Evolutionary conservation across 2,797 vertebrate species (phyloP).

Genomic region (Macropus fuliginosus): DNA sequence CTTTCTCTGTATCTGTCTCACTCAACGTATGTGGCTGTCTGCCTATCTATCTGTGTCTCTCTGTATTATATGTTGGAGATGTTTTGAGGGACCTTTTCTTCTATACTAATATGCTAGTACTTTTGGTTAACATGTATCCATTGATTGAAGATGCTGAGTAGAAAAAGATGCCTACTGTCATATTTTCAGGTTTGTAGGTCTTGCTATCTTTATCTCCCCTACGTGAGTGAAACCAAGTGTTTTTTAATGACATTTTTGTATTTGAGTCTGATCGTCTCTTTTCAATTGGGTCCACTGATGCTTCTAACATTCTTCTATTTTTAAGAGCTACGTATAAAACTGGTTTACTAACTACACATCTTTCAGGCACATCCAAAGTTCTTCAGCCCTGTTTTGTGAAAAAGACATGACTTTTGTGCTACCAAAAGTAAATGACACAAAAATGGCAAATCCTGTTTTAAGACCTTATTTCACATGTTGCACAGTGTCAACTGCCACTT

Average conservation of each 20-base stretch:
- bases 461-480: constrained; percentile 67
- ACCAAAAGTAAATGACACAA: constrained; percentile 71
- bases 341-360: constrained; percentile 50
- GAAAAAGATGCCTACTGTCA: not conserved
- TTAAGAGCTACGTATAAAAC: not conserved
- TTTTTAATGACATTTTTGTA: not conserved
- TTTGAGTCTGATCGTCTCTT: constrained; percentile 9
- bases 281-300: not conserved
- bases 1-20: not conserved
- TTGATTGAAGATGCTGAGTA: not conserved
- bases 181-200: constrained; percentile 34
- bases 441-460: constrained; percentile 67
- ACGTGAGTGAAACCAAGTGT: constrained; percentile 10
- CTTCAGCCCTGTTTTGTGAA: constrained; percentile 45
- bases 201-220: constrained; percentile 13
- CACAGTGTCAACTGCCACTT: constrained; percentile 67
- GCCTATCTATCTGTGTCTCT: not conserved
- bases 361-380: constrained; percentile 60
- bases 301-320: constrained; percentile 11
- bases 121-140: constrained; percentile 31
- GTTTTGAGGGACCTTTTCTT: not conserved
- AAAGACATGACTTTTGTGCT: constrained; percentile 57
- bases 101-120: not conserved
- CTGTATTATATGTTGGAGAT: not conserved
- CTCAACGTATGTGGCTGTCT: not conserved